phyloP scores from a whole-genome alignment of 2,113 vertebrate genomes.

The Silurus asotus region DNA sequence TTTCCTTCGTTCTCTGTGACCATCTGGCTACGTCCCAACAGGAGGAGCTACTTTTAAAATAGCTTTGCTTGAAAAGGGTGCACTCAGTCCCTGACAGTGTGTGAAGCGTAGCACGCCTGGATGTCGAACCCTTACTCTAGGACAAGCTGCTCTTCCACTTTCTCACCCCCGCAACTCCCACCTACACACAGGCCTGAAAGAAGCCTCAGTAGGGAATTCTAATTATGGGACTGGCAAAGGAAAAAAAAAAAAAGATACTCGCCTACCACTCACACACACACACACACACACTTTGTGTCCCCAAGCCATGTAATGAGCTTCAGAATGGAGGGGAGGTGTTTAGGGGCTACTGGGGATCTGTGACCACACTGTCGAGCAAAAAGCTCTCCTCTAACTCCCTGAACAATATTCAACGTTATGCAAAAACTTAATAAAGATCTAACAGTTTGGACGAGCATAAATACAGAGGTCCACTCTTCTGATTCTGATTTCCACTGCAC shows the following conservation, averaged over 20 bases:
- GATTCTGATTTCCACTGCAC: not conserved
- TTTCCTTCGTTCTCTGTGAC: slow-evolving; percentile 26
- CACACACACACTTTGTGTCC: not conserved
- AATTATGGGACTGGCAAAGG: slow-evolving; percentile 13
- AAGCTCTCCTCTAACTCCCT: slow-evolving; percentile 5
- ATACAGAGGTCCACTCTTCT: slow-evolving; percentile 5
- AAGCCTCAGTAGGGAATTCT: slow-evolving; percentile 10
- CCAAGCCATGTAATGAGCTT: slow-evolving; percentile 26
- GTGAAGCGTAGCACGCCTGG: not conserved
- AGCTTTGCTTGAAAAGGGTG: slow-evolving; percentile 22
- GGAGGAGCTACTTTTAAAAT: slow-evolving; percentile 38
- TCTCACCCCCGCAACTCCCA: not conserved
- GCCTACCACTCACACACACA: not conserved
- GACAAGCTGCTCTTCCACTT: slow-evolving; percentile 24
- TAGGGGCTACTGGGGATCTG: not conserved
- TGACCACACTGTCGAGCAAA: not conserved
- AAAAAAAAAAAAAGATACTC: not conserved
- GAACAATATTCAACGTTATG: slow-evolving; percentile 20
- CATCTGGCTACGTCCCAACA: slow-evolving; percentile 46
- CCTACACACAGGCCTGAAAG: slow-evolving; percentile 18
- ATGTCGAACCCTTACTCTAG: slow-evolving; percentile 1
- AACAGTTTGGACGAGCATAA: not conserved
- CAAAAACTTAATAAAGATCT: slow-evolving; percentile 25
- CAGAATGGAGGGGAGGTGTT: not conserved
- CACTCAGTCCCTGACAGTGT: slow-evolving; percentile 14